phyloP scores from a whole-genome alignment of 2,888 invertebrate species.

The Scaptomyza tumidula region DNA sequence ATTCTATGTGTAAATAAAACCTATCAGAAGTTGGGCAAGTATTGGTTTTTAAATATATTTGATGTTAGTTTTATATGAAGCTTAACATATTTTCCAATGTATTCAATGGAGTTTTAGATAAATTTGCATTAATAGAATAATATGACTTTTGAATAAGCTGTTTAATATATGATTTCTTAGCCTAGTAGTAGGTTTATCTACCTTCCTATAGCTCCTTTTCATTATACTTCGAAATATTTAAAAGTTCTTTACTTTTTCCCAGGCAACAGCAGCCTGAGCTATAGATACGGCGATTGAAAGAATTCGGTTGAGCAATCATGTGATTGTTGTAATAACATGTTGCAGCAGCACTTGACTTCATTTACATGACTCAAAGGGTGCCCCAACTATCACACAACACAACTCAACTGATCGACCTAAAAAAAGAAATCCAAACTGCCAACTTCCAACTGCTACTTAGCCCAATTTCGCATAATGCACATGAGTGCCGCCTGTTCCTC shows the following conservation, averaged over 20 bases:
- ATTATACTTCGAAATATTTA: neutral
- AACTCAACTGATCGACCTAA: constrained; percentile 14
- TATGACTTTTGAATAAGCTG: too few relatives aligned
- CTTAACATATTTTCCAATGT: too few relatives aligned
- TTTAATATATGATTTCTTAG: too few relatives aligned
- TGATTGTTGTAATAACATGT: constrained; percentile 74
- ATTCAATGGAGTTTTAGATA: too few relatives aligned
- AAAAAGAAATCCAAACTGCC: constrained; percentile 25
- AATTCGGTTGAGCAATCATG: constrained; percentile 61
- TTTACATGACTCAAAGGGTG: constrained; percentile 60
- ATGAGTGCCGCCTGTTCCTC: constrained; percentile 42
- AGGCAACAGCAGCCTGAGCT: constrained; percentile 4
- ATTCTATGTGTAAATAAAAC: too few relatives aligned
- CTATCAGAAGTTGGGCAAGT: too few relatives aligned
- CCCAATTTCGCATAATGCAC: constrained; percentile 79
- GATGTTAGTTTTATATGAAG: too few relatives aligned
- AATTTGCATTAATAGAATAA: too few relatives aligned
- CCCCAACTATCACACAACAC: constrained; percentile 11
- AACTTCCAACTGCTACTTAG: constrained; percentile 62
- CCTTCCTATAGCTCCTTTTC: neutral
- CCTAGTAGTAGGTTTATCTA: too few relatives aligned
- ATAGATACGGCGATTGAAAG: constrained; percentile 22
- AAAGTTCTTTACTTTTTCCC: constrained; percentile 11
- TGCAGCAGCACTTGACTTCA: constrained; percentile 72
- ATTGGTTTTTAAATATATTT: too few relatives aligned